Percentiles rank a stretch among this genome's conserved stretches.
Conservation (phyloP, 2,797 vertebrate genomes). For the Gadopsis marmoratus region DNA sequence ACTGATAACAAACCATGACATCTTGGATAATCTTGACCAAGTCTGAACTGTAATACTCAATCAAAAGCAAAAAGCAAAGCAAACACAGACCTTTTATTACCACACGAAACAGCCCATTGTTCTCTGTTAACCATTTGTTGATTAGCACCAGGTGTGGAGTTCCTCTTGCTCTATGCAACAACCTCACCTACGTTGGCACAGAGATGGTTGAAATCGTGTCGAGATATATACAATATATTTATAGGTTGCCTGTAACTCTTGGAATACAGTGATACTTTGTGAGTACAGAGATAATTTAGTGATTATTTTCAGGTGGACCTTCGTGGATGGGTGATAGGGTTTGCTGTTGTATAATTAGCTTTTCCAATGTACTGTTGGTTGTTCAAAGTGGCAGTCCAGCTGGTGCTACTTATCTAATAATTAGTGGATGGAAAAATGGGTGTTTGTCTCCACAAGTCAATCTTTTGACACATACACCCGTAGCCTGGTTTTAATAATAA, state of each 20-base stretch:
- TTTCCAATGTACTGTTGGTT: neutral
- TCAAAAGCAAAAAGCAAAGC: too few species aligned
- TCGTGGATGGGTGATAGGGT: neutral
- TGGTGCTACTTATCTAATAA: slow-evolving; percentile 13
- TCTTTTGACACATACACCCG: neutral
- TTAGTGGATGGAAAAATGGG: neutral
- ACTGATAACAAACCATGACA: neutral
- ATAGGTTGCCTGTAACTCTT: neutral
- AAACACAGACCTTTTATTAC: too few species aligned
- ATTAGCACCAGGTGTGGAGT: slow-evolving; percentile 3
- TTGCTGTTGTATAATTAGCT: neutral
- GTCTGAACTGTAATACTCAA: neutral
- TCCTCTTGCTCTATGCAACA: neutral
- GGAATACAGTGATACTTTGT: neutral
- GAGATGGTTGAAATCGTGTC: neutral
- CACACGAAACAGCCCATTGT: neutral
- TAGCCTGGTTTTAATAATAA: slow-evolving; percentile 11
- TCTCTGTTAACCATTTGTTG: neutral
- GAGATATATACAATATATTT: neutral
- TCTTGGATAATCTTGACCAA: neutral
- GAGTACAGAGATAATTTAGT: neutral
- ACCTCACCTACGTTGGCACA: neutral
- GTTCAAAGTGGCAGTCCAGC: neutral
- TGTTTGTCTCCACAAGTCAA: neutral
- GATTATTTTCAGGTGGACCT: neutral